Base-by-base conservation (phyloP, 2,797 vertebrate genomes). In the Pseudochaenichthys georgianus region DNA sequence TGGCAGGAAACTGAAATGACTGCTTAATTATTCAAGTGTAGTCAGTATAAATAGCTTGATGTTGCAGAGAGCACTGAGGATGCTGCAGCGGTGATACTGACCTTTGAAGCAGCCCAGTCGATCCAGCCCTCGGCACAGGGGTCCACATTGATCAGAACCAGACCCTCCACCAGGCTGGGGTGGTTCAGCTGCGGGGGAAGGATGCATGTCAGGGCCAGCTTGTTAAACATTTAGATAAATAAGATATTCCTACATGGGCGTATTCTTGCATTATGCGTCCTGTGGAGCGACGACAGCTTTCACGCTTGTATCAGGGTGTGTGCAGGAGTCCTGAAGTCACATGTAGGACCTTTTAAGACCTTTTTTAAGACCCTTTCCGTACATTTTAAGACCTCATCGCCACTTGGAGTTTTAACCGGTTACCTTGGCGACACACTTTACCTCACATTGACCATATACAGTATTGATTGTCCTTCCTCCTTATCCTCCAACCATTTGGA, bases 71-170 rank as follows among this genome's bases (percentile, higher is more conserved):
- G 28, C 9, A 5, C 16, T 4, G 19, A 43, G 13, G 46, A 34
- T 34, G 21, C 21, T 4, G 38, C 31, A 17, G 21, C 1, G 45
- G 31, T 45, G 16, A 65, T 17, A 69, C 90, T 64, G 63, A 98
- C 98, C 95, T 99, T 99, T 72, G 97, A 97, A 75, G 97, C 96
- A 48, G 97, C 98, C 98, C 98, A 99, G 91, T 99, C 98, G 34
- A 99, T 99, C 98, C 98, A 99, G 77, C 98, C 98, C 91, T 99
- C 98, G 46, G 98, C 97, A 64, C 98, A 99, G 0, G 98, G 97
- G 92, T 99, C 97, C 3, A 99, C 68, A 7, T 99, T 96, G 89
- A 99, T 97, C 75, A 99, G 96, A 81, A 99, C 96, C 15, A 99
- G 95, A 21, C 97, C 98, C 88, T 99, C 98, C 55, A 98, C 96